phyloP scores from a whole-genome alignment of 2,113 vertebrate species.

The Aptenodytes forsteri region DNA sequence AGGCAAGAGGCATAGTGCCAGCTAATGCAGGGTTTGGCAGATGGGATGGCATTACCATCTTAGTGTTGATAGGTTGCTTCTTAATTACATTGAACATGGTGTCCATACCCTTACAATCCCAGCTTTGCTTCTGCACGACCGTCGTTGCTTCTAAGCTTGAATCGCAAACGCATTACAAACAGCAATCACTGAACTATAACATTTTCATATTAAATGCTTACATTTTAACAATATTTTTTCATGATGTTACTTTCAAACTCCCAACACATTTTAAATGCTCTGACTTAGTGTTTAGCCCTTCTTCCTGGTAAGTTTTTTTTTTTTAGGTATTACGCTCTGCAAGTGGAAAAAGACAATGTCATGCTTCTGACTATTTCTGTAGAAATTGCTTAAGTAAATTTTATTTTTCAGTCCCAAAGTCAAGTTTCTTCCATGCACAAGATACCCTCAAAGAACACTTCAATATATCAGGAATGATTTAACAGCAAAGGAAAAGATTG shows the following conservation, averaged over 20 bases:
- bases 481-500: neutral
- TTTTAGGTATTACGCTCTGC: neutral
- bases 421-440: neutral
- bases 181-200: neutral
- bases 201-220: neutral
- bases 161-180: neutral
- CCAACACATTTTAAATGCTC: neutral
- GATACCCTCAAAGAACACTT: neutral
- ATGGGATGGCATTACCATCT: slow-evolving; percentile 74
- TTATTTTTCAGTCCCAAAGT: neutral
- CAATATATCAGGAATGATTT: neutral
- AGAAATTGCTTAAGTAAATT: neutral
- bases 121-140: neutral
- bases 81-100: slow-evolving; percentile 75
- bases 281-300: neutral
- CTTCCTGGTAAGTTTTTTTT: neutral
- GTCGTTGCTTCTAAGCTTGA: neutral
- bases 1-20: slow-evolving; percentile 74
- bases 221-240: neutral
- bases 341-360: neutral
- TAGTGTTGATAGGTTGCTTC: slow-evolving; percentile 68
- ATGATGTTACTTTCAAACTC: neutral
- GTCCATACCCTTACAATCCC: slow-evolving; percentile 56
- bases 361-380: neutral
- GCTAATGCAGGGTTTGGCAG: slow-evolving; percentile 72